These are phyloP conservation scores for Hyperopisus bebe DNA, from an alignment of 2,113 vertebrate genomes.

Conservation along the genomic window DNA sequence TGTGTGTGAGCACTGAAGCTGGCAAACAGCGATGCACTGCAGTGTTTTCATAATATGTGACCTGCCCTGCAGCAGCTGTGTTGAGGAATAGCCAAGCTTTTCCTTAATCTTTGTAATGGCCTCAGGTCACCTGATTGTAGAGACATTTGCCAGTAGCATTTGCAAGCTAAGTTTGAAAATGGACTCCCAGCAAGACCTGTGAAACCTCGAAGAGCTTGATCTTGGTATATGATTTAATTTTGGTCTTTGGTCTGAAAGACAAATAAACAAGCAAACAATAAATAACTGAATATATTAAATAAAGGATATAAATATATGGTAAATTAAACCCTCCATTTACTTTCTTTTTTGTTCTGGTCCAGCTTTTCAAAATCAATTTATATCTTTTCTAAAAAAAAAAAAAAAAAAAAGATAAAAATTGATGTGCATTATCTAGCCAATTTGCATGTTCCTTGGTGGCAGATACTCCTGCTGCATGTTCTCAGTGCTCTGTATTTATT, in stretches of 20 bases:
- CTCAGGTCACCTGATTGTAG: neutral
- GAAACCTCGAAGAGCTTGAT: neutral
- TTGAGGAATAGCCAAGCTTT: neutral
- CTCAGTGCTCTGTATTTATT: neutral
- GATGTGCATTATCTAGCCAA: slow-evolving; percentile 5
- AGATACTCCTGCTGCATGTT: neutral
- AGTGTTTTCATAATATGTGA: neutral
- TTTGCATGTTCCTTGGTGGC: neutral
- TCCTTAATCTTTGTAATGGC: neutral
- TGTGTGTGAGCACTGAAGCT: neutral
- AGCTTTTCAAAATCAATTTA: slow-evolving; percentile 9
- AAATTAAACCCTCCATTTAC: neutral
- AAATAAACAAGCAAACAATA: neutral
- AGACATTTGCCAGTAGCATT: neutral
- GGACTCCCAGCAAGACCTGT: neutral
- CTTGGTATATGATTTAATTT: neutral
- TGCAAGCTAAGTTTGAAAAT: neutral
- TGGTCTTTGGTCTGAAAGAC: neutral
- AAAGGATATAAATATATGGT: neutral
- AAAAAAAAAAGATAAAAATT: neutral
- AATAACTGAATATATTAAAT: neutral
- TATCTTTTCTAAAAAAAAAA: neutral
- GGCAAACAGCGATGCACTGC: neutral
- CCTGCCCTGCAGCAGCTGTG: neutral
- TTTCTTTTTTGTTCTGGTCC: neutral